Base-by-base conservation (phyloP, 2,797 vertebrate genomes). In the Coilia nasus region DNA sequence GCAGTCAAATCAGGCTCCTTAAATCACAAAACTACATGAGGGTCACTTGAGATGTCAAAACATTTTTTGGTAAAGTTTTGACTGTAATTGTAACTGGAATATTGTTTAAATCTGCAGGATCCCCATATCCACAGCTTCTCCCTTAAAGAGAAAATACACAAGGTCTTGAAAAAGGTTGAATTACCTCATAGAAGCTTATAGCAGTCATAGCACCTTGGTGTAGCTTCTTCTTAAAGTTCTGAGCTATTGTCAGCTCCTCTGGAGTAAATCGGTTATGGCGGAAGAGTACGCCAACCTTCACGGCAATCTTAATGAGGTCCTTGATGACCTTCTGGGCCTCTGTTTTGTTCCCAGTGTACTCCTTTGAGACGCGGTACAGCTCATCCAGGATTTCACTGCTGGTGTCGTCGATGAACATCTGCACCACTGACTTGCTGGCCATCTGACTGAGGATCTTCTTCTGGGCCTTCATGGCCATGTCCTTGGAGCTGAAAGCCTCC, bases 241-340 rank as follows among this genome's bases (percentile, higher is more conserved):
- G 91, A 0, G 97, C 97, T 88, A 96, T 82, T 0, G 57, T 87
- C 85, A 97, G 93, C 93, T 98, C 97, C 0, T 94, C 91, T 0
- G 91, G 89, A 87, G 46, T 93, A 83, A 98, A 98, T 17, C 96
- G 93, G 87, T 96, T 96, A 88, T 96, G 97, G 67, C 94, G 94
- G 92, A 96, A 97, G 83, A 98, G 92, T 82, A 98, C 91, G 0
- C 95, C 97, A 15, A 98, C 95, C 92, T 98, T 98, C 87, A 98
- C 96, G 0, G 97, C 96, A 12, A 98, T 95, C 92, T 98, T 98
- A 89, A 98, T 88, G 87, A 98, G 94, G 95, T 98, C 88, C 83
- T 98, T 98, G 90, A 97, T 93, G n/a, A 98, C 96, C 82, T 97
- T 96, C 86, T 98, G 97, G 46, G 97, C 96, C 91, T 96, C 96